phyloP scores from a whole-genome alignment of 2,888 invertebrate species.

The Eupithecia inturbata region DNA sequence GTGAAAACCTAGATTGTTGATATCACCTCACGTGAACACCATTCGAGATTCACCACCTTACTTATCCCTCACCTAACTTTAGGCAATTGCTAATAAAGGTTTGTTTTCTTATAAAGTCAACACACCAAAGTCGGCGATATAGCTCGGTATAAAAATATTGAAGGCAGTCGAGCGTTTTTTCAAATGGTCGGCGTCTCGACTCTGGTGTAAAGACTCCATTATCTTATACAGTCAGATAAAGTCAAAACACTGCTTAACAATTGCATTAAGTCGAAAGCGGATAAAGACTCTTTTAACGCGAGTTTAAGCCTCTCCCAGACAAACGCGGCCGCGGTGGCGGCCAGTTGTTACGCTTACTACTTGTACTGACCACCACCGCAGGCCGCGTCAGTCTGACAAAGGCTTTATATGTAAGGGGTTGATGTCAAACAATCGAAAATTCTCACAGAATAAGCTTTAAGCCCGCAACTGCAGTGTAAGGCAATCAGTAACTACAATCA shows the following conservation, averaged over 20 bases:
- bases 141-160: neutral
- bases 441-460: constrained; percentile 7
- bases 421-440: constrained; percentile 7
- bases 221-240: neutral
- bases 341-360: neutral
- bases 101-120: neutral
- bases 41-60: neutral
- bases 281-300: neutral
- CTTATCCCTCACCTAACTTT: neutral
- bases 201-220: neutral
- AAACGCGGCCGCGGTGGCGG: neutral
- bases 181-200: too few species aligned
- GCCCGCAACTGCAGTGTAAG: constrained; percentile 62
- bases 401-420: neutral
- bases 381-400: neutral
- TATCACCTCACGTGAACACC: constrained; percentile 38
- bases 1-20: constrained; percentile 18
- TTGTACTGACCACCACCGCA: neutral
- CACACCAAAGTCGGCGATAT: neutral
- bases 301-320: neutral
- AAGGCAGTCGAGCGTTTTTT: neutral
- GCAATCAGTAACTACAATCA: constrained; percentile 79
- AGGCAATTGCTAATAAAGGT: neutral
- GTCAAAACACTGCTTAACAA: neutral
- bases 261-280: neutral